These are phyloP conservation scores for Chionoecetes opilio DNA, from an alignment of 1,140 invertebrate genomes.

Conservation along the genomic window DNA sequence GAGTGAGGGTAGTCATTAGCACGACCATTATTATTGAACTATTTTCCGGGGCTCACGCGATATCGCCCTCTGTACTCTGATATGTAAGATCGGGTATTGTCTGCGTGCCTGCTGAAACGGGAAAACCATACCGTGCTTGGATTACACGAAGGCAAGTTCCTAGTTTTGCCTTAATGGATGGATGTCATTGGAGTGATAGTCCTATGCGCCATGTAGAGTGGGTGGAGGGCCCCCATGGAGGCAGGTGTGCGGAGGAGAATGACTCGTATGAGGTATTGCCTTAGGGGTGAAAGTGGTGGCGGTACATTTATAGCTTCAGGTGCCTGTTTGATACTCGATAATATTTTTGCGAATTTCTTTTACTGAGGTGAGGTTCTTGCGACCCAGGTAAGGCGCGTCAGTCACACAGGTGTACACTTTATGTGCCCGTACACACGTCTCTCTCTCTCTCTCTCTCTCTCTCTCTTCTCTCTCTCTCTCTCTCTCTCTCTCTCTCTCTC, in stretches of 20 bases:
- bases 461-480: too few relatives aligned
- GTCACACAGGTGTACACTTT: too few relatives aligned
- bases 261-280: not conserved
- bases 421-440: too few relatives aligned
- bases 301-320: not conserved
- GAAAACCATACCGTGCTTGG: conserved; percentile 18
- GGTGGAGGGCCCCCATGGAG: not conserved
- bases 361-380: not conserved
- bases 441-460: too few relatives aligned
- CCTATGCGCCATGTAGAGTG: not conserved
- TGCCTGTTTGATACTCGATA: not conserved
- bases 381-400: not conserved
- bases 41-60: not conserved
- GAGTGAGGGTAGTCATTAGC: conserved; percentile 5
- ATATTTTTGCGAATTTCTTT: conserved; percentile 31
- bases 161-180: not conserved
- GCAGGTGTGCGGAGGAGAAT: not conserved
- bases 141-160: not conserved
- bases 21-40: conserved; percentile 4
- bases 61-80: not conserved
- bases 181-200: conserved; percentile 13
- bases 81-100: not conserved
- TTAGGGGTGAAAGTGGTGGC: not conserved
- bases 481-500: too few relatives aligned
- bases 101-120: not conserved